Evolutionary conservation across 30 jellyfish, hydroid and myxozoan genomes (phyloP), one percentile per base, ranked within the genome.

Genomic region (Haliclystus octoradiatus): DNA sequence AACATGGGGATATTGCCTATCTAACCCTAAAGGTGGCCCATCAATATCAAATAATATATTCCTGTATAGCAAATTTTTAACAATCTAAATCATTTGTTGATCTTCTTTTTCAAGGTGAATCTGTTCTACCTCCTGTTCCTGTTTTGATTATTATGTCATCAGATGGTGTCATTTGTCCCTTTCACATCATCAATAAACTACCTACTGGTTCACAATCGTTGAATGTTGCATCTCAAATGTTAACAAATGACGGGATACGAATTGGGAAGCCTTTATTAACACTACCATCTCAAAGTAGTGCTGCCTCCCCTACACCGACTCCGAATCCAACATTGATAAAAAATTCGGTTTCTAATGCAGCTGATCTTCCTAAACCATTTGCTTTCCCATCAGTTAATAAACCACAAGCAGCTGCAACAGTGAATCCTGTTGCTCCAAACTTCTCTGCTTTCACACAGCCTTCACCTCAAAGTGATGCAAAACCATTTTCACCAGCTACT

Each of bases 121-220:
- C 66, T 28, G 79, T 46, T 33, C 73, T 80, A 22, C 94, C 97
- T 27, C 94, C 97, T 25, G 82, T 88, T 2, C 97, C 97, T 2
- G 65, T 88, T 5, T 88, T 73, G 51, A 23, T 75, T 69, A 74
- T 74, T 88, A 53, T 88, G 28, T 80, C 94, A 25, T 79, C 97
- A 2, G 93, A 80, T 71, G 97, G 97, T 9, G 77, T 80, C 19
- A 63, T 88, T 51, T 80, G 88, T 35, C 34, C 93, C 30, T 88
- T 46, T 62, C 94, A 80, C 34, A 88, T 88, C 93, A 84, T 88
- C 71, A 88, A 88, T 69, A 76, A 80, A 52, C 73, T 69, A 66
- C 73, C 76, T 46, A n/a, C n/a, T n/a, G n/a, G n/a, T n/a, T n/a
- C n/a, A n/a, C n/a, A n/a, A n/a, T n/a, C n/a, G n/a, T n/a, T n/a